Evolutionary conservation across 2,888 invertebrate species (phyloP), one percentile per base, ranked within the genome.

Genomic region (Drosophila phalerata): DNA sequence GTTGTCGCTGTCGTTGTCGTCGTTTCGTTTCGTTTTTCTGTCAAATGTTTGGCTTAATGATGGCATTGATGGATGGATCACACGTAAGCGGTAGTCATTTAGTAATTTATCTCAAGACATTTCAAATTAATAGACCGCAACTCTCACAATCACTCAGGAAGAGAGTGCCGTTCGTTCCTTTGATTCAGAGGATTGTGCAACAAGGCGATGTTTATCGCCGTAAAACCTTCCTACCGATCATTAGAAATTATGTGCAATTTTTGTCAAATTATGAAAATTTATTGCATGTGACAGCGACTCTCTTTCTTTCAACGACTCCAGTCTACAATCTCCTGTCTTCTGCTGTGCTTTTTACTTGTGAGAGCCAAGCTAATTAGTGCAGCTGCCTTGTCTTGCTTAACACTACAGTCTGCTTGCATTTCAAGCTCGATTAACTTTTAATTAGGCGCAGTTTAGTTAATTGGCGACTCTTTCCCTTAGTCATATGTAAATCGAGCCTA

Each of bases 61-160:
- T 86, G 86, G 90, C 86, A 86, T 88, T 86, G 86, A 86, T 86
- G 90, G 86, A 86, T 86, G 86, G 90, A 86, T 86, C 86, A 86
- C 88, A 89, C 86, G 86, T 88, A 89, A 86, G 89, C 86, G 85
- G 76, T 69, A 89, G 86, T 88, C 86, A 80, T 85, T 86, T 86
- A 82, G 86, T 89, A 88, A 89, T 86, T 86, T 86, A 86, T 86
- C 84, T 89, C 78, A 65, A 78, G 77, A 78, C 86, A 79, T 88
- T 86, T 86, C 83, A 85, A 86, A 86, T 89, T 88, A 86, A 89
- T 89, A 89, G 83, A 88, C 88, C 83, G 70, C 65, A 73, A 70
- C 68, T 73, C 69, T 73, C 67, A 61, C 76, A 70, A 70, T 64
- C 67, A 30, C 62, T 55, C 47, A 40, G 30, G 40, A 49, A 73